Evolutionary conservation across 92 coral and sea anemone genomes (phyloP), one percentile per base, ranked within the genome.

Genomic region (Epizoanthus illoricatus): DNA sequence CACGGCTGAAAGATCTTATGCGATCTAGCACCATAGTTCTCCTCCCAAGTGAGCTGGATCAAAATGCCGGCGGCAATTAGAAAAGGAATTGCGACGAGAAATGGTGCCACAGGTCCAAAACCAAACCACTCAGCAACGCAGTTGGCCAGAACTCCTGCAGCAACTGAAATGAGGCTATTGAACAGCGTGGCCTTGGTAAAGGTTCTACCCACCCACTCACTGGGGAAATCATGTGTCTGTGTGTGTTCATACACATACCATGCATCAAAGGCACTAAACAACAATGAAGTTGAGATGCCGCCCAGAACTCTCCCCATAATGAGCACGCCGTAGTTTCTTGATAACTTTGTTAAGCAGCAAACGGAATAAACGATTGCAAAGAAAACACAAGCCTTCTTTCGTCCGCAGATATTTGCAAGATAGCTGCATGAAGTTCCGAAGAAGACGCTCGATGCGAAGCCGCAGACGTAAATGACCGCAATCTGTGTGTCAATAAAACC

Each of bases 181-280:
- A 91, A 96, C 43, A 93, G 84, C 23, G 97, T 96, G 4, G 99
- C 99, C 85, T 96, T 93, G 71, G 93, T 84, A 69, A 96, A 96
- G n/a, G 99, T 93, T 28, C 79, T 90, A 10, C 98, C 76, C 9
- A 96, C 92, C 99, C 99, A 96, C 56, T 96, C 99, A 7, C 71
- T 84, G 62, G 99, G 99, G 69, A 96, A 96, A 75, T 88, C 97
- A 43, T 96, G 95, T 70, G 91, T 90, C 78, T 96, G 98, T 3
- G 96, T 91, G 88, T 96, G 99, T 78, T 96, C 98, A 66, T 91
- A 91, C 61, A 96, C 94, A 62, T 96, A 96, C 99, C 99, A 96
- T 2, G 98, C 90, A 58, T 96, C 99, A 83, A 96, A 96, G 16
- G 99, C 97, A 0, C 98, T 93, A 80, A 96, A 96, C 57, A 96